phyloP scores from a whole-genome alignment of 1,140 invertebrate species.

The Copidosoma floridanum region DNA sequence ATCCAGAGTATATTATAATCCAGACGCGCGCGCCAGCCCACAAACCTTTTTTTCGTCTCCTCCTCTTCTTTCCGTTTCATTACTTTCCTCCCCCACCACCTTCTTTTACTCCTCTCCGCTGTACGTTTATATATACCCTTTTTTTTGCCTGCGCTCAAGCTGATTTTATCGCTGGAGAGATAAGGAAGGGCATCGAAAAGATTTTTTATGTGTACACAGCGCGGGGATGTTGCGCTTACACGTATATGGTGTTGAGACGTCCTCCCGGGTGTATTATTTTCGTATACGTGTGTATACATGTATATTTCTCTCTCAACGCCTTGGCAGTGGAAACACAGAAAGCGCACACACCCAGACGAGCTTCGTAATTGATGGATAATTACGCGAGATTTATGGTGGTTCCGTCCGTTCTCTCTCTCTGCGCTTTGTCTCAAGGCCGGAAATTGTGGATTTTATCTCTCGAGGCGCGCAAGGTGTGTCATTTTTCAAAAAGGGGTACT shows the following conservation, averaged over 20 bases:
- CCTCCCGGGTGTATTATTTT: too few relatives aligned
- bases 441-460: conserved; percentile 5
- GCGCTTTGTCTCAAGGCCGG: too few relatives aligned
- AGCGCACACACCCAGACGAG: too few relatives aligned
- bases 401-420: too few relatives aligned
- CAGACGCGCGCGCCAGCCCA: conserved; percentile 28
- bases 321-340: too few relatives aligned
- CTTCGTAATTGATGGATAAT: conserved; percentile 25
- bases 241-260: too few relatives aligned
- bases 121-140: conserved; percentile 19
- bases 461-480: background rate
- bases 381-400: conserved; percentile 23
- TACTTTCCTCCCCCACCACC: background rate
- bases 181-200: background rate
- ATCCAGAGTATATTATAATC: conserved; percentile 33
- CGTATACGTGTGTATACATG: too few relatives aligned
- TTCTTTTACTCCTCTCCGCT: background rate
- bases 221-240: too few relatives aligned
- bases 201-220: conserved; percentile 8
- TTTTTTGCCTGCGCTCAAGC: background rate
- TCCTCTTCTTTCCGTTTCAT: background rate
- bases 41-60: conserved; percentile 22
- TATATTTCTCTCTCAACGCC: too few relatives aligned
- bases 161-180: background rate
- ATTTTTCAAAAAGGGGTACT: background rate